Base-by-base conservation (phyloP, 2,888 invertebrate genomes). In the Quadriops clusia region DNA sequence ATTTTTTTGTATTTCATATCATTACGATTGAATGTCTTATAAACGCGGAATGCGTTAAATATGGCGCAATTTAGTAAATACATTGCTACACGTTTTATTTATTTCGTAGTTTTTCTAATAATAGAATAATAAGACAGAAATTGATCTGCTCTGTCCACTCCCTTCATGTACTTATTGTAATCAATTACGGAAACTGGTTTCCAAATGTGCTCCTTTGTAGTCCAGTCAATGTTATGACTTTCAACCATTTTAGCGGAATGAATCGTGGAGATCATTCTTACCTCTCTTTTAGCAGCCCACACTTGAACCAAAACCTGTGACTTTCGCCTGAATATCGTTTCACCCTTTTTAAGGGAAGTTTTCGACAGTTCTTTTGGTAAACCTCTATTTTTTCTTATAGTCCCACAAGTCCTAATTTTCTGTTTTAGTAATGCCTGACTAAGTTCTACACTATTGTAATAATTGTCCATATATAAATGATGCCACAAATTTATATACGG, bases 131-230 rank as follows among this genome's bases (percentile, higher is more conserved):
- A 22, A 7, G 10, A 5, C 4, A 22, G 7, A 22, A 22, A 22
- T 22, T 22, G 22, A 7, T 22, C 22, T 4, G 22, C 22, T 7
- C 22, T 9, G 7, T 22, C 22, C 7, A 22, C 22, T 22, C 22
- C 22, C 22, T 22, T 22, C 22, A 22, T 22, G 7, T 22, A 22
- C 11, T 22, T 22, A 7, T 22, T 22, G 7, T 22, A 22, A 7
- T 22, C 22, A 9, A 22, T 10, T 5, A 22, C 7, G 11, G 4
- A 5, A 10, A 5, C 22, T 9, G 22, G 22, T 22, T 22, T 22
- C 11, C 11, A 10, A 22, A 22, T 22, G 5, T 4, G 11, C 4
- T 11, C 4, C 4, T 22, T 22, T 9, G 22, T 22, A 5, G 9
- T 22, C 11, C 22, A 10, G 22, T n/a, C 22, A 22, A 10, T 4